Evolutionary conservation across 2,888 invertebrate species (phyloP), one percentile per base, ranked within the genome.

Genomic region (Amphipoea oculea): DNA sequence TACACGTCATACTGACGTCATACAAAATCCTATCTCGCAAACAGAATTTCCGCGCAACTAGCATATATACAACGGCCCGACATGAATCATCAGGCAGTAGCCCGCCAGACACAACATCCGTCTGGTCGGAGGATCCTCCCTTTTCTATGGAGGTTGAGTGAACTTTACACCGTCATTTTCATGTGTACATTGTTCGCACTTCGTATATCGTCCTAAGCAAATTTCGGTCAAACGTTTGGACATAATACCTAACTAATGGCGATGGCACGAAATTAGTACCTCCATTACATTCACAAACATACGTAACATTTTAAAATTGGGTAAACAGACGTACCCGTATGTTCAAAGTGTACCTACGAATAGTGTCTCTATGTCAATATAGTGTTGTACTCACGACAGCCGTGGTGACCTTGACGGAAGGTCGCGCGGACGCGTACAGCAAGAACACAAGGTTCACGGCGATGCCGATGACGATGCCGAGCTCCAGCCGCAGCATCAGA

Each of bases 391-490:
- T 89, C 92, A 98, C 98, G 89, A 97, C 97, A 63, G 98, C 97
- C 87, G 97, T 97, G 90, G 98, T 97, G 83, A 98, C 97, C 66
- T 97, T 96, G 80, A 99, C 98, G 91, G 98, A 98, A 4, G 99
- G 99, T 83, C 98, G 96, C 1, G 99, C 99, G 82, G 98, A 98
- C 83, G 98, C 98, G 92, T 99, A 98, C 60, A 99, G 96, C 90
- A 99, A 98, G 92, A 99, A 98, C 81, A 98, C 91, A 65, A 99
- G 96, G 95, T 99, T 99, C 85, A 98, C 97, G 23, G 97, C 97
- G 88, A 99, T 98, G 69, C 99, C 99, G 88, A 98, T 97, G 48
- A 99, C 97, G 92, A 99, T 99, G 86, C 99, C 99, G 90, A 98
- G 98, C 97, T 99, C 99, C 90, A 99, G 97, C 82, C 98, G 98